Base-by-base conservation (phyloP, 2,797 vertebrate genomes). In the Myotis daubentonii region DNA sequence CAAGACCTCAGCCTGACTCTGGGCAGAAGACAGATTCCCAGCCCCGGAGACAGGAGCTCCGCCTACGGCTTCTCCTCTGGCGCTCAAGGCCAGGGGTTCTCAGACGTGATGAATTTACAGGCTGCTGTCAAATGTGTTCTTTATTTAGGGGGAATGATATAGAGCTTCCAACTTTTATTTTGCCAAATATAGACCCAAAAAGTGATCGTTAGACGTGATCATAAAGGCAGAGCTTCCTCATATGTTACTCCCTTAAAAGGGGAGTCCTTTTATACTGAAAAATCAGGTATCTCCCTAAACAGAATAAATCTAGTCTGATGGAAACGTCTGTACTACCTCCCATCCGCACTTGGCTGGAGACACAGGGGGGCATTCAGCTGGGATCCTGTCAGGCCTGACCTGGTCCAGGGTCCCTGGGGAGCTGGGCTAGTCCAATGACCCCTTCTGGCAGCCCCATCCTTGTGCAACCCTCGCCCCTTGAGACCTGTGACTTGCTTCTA, bases 41-140 rank as follows among this genome's bases (percentile, higher is more conserved):
- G 19, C 4, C 1, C 8, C 1, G 0, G 47, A 22, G 44, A 53
- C 6, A 1, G 2, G 1, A 6, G 57, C 57, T 6, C 22, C 0
- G 1, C 33, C 15, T 17, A 23, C 0, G 10, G 30, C 49, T 25
- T 23, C 11, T 62, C 25, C 60, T 16, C 41, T 41, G 13, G 4
- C 0, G 1, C 17, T 6, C 23, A 8, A 5, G 51, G 4, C 75
- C 20, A 6, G 41, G 41, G 28, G 2, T 23, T 44, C 62, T 70
- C 33, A 12, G n/a, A 30, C 71, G 22, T 13, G 30, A 51, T 15
- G 3, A 33, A 30, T 19, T 47, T 25, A 22, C 51, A 47, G n/a
- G 25, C 41, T 60, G 25, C 47, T 7, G 41, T 10, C 68, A 13
- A 41, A 47, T 53, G 8, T 19, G 25, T 57, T 62, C 78, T 71